These are phyloP conservation scores for Percina caprodes DNA, from an alignment of 2,113 vertebrate genomes.

Conservation along the genomic window DNA sequence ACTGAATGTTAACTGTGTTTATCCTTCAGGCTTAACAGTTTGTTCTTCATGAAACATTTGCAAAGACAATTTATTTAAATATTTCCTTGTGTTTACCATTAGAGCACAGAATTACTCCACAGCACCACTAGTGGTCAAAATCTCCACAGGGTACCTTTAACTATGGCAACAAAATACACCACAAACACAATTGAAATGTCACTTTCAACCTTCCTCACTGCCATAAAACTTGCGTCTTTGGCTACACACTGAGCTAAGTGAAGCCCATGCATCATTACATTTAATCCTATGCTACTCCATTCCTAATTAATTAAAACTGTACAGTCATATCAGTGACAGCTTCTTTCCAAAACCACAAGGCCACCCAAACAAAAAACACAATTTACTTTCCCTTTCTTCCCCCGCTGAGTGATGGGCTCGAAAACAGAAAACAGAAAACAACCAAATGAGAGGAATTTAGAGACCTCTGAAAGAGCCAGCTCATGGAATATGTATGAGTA, in stretches of 20 bases:
- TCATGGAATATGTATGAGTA: slow-evolving; percentile 44
- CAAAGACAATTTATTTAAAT: neutral
- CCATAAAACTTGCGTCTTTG: slow-evolving; percentile 9
- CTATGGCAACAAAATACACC: slow-evolving; percentile 13
- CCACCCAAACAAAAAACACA: slow-evolving; percentile 54
- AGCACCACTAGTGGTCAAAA: neutral
- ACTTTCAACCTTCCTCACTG: neutral
- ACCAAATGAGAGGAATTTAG: slow-evolving; percentile 32
- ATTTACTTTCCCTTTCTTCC: slow-evolving; percentile 38
- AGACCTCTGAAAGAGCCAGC: slow-evolving; percentile 25
- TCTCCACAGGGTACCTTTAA: slow-evolving; percentile 1
- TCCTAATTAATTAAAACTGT: slow-evolving; percentile 27
- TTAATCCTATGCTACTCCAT: slow-evolving; percentile 37
- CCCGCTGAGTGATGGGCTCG: slow-evolving; percentile 14
- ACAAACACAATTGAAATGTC: slow-evolving; percentile 14
- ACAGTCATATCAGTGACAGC: slow-evolving; percentile 20
- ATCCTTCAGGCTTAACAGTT: neutral
- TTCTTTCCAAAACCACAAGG: slow-evolving; percentile 28
- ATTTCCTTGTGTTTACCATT: neutral
- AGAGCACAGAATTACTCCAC: neutral
- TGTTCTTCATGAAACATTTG: slow-evolving; percentile 13
- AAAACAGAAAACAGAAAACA: slow-evolving; percentile 39
- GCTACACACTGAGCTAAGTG: neutral
- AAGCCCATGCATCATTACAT: slow-evolving; percentile 32
- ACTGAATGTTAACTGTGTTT: neutral